Evolutionary conservation across 2,888 invertebrate species (phyloP).

Genomic region (Lasioglossum marginatum): DNA sequence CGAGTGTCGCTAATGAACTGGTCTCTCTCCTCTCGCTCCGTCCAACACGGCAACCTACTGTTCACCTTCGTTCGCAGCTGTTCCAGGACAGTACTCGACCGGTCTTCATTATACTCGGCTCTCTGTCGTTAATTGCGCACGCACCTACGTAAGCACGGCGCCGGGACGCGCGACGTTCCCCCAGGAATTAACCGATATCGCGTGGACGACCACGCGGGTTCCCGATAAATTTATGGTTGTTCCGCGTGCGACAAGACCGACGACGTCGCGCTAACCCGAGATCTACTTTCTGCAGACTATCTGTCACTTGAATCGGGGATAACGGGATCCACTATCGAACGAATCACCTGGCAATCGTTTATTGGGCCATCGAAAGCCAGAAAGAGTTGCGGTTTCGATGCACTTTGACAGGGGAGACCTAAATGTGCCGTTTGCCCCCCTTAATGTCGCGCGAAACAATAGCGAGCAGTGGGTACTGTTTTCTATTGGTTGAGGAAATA

Average conservation of each 20-base stretch:
- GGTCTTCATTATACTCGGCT: conserved; percentile 81
- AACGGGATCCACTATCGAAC: neutral
- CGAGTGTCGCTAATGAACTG: conserved; percentile 84
- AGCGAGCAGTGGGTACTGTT: neutral
- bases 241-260: conserved; percentile 26
- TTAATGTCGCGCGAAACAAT: neutral
- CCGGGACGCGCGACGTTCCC: conserved; percentile 59
- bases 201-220: conserved; percentile 50
- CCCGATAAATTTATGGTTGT: conserved; percentile 71
- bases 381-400: neutral
- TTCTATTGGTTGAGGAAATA: neutral
- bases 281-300: conserved; percentile 4
- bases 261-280: neutral
- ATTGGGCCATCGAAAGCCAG: neutral
- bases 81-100: conserved; percentile 75
- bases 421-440: neutral
- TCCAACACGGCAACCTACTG: conserved; percentile 46
- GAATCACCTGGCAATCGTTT: conserved; percentile 3
- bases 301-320: neutral
- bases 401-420: neutral
- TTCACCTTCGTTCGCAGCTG: conserved; percentile 64
- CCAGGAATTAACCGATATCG: conserved; percentile 75
- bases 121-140: conserved; percentile 80
- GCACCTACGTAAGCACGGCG: conserved; percentile 76
- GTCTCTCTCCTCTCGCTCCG: conserved; percentile 78